Conservation (phyloP, 2,888 invertebrate species). For the Conchocele bisecta region DNA sequence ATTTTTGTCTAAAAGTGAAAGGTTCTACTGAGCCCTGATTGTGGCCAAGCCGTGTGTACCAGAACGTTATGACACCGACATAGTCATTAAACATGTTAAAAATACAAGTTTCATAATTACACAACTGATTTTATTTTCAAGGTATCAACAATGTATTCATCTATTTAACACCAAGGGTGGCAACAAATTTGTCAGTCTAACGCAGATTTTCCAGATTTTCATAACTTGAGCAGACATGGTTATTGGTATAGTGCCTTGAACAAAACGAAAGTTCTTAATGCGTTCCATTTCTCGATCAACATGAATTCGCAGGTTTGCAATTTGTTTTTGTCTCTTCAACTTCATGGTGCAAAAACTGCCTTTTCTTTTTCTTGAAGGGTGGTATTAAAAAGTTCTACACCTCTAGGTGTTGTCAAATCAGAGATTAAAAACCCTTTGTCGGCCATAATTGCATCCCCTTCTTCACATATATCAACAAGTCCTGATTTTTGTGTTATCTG, state of each 20-base stretch:
- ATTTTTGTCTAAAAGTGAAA: no score
- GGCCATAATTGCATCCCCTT: conserved; percentile 49
- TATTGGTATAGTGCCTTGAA: conserved; percentile 10
- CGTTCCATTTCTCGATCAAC: not conserved
- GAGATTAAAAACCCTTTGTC: conserved; percentile 49
- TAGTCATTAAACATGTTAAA: no score
- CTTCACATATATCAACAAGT: conserved; percentile 34
- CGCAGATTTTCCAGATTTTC: conserved; percentile 16
- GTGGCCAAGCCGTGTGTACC: no score
- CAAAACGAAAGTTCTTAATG: not conserved
- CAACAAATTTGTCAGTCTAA: not conserved
- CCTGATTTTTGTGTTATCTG: conserved; percentile 38
- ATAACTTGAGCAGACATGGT: conserved; percentile 1
- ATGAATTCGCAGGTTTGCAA: conserved; percentile 2
- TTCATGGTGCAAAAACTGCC: no score
- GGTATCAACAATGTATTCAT: no score
- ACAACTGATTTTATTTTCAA: no score
- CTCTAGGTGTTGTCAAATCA: conserved; percentile 24
- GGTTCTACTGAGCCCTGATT: no score
- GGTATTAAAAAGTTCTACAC: conserved; percentile 12
- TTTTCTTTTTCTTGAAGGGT: not conserved
- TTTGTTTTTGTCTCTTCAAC: not conserved
- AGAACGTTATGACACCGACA: no score
- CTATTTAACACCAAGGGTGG: conserved; percentile 11
- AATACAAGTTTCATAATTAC: no score